Evolutionary conservation across 1,140 invertebrate genomes (phyloP), one percentile per base, ranked within the genome.

Genomic region (Schmidtea mediterranea): DNA sequence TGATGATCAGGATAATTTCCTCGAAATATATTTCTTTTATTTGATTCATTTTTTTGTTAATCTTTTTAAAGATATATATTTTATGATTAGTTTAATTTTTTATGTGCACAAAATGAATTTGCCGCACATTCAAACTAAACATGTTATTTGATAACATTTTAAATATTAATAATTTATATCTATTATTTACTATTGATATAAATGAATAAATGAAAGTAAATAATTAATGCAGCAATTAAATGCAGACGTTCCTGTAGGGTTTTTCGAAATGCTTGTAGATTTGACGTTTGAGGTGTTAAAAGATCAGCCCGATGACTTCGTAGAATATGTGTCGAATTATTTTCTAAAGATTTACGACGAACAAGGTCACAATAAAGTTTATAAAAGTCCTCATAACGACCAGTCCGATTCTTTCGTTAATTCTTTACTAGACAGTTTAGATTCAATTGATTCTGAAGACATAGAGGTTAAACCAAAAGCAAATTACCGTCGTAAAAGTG

Each of bases 261-360:
- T 92, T 54, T 76, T 82, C 58, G 82, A 89, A 65, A 75, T 90
- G 54, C 73, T 94, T 49, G 72, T 92, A 60, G 83, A 90, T 61
- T 92, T 92, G 66, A 89, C 84, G 50, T 86, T 90, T 56, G 79
- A 77, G 58, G 89, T 87, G 62, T 69, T 92, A 53, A 71, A 90
- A 57, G 81, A 90, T 63, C 78, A 83, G 63, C 86, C 86, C 12
- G 72, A 74, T 26, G 80, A 89, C 72, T 74, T 90, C 47, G 71
- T 86, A 51, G 76, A 80, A 59, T 90, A 82, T 71, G 84, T 82
- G 41, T 77, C 82, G 49, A 78, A 82, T 58, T 90, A 86, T 69
- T 92, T 92, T 63, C 77, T 73, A 54, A 74, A 76, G 63, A 51
- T 70, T 18, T 57, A 61, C 26, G 60, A 53, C 15, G 54, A 55